Evolutionary conservation across 2,113 vertebrate species (phyloP).

Genomic region (Engystomops pustulosus): DNA sequence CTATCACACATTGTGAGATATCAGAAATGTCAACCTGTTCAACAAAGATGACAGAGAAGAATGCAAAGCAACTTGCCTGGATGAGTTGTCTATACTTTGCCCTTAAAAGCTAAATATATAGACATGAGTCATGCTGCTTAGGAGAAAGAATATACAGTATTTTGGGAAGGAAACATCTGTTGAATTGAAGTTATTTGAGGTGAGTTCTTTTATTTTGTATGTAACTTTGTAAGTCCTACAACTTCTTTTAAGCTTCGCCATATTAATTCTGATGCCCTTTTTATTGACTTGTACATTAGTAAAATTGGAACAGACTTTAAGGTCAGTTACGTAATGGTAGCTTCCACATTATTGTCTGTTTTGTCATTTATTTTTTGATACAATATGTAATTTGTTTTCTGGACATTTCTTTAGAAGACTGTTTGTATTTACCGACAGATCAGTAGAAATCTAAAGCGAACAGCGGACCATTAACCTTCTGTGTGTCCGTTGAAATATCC

Average conservation of each 20-base stretch:
- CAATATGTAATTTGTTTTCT: not conserved
- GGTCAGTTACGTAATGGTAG: not conserved
- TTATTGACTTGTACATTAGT: conserved; percentile 4
- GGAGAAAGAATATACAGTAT: too few relatives aligned
- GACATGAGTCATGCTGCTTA: too few relatives aligned
- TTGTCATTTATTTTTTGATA: not conserved
- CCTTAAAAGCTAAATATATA: too few relatives aligned
- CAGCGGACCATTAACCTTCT: conserved; percentile 37
- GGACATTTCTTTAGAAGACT: not conserved
- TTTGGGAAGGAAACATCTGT: too few relatives aligned
- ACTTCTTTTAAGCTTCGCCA: not conserved
- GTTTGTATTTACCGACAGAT: conserved; percentile 20
- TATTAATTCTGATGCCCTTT: not conserved
- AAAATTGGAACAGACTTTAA: conserved; percentile 17
- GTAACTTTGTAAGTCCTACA: too few relatives aligned
- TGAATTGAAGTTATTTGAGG: too few relatives aligned
- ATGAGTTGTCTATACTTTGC: too few relatives aligned
- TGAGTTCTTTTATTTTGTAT: too few relatives aligned
- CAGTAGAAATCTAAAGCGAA: not conserved
- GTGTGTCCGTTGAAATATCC: not conserved
- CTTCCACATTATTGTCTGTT: not conserved
- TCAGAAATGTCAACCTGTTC: too few relatives aligned
- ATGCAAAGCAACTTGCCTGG: too few relatives aligned
- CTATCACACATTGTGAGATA: too few relatives aligned
- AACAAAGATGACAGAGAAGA: too few relatives aligned